Percentiles rank a stretch among this genome's conserved stretches.
These are phyloP conservation scores for Callaeas wilsoni DNA, from an alignment of 2,113 vertebrate genomes.

Conservation along the genomic window DNA sequence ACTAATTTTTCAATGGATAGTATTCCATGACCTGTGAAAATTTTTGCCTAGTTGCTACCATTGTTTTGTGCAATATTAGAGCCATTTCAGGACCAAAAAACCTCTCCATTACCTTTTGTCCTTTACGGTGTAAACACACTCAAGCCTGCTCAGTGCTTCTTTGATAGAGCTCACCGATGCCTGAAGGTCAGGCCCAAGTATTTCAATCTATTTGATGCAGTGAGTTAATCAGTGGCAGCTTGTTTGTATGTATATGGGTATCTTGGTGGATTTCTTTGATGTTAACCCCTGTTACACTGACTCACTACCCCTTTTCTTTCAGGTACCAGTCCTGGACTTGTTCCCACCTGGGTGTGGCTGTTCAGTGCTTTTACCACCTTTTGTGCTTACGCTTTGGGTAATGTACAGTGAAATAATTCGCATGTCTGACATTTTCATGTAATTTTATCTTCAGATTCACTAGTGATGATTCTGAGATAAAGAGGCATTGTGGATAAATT, in stretches of 20 bases:
- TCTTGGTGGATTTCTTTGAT: not conserved
- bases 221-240: not conserved
- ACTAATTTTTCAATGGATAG: not conserved
- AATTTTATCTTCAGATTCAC: not conserved
- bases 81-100: not conserved
- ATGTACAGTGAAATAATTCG: not conserved
- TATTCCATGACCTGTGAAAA: not conserved
- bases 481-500: not conserved
- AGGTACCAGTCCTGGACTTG: constrained; percentile 56
- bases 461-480: not conserved
- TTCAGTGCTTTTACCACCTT: constrained; percentile 65
- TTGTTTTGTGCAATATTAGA: not conserved
- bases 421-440: not conserved
- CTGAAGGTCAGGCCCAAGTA: not conserved
- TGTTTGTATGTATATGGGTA: not conserved
- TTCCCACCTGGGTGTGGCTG: constrained; percentile 58
- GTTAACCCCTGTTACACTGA: not conserved
- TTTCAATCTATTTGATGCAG: not conserved
- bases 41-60: not conserved
- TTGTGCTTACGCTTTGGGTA: constrained; percentile 67
- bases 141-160: not conserved
- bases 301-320: not conserved
- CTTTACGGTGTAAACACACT: not conserved
- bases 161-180: not conserved
- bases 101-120: not conserved